Conservation (phyloP, 2,113 vertebrate genomes). For the Caloenas nicobarica region DNA sequence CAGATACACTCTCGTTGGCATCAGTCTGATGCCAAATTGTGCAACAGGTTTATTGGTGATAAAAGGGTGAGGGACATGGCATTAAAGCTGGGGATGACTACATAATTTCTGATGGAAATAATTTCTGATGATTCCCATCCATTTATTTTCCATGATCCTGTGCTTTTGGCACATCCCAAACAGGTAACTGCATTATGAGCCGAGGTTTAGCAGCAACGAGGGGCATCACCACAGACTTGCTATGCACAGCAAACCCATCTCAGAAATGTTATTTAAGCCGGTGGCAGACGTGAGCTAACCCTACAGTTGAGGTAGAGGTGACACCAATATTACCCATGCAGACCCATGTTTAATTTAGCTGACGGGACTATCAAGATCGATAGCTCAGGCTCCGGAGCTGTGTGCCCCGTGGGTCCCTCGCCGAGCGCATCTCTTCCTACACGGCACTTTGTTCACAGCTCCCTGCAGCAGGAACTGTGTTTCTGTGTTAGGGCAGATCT, state of each 20-base stretch:
- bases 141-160: neutral
- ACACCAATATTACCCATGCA: neutral
- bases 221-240: neutral
- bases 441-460: neutral
- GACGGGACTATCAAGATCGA: rapidly evolving
- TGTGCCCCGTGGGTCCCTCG: rapidly evolving
- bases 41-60: neutral
- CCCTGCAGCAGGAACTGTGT: neutral
- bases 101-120: neutral
- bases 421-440: rapidly evolving
- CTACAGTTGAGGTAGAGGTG: neutral
- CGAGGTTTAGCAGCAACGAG: neutral
- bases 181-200: neutral
- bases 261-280: neutral
- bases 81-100: neutral
- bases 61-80: neutral
- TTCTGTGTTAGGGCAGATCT: neutral
- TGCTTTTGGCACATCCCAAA: neutral
- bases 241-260: neutral
- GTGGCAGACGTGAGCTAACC: neutral
- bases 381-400: rapidly evolving
- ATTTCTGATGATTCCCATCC: neutral
- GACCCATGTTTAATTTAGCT: neutral
- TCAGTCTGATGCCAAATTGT: neutral
- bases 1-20: rapidly evolving